Conservation (phyloP, 1,140 invertebrate genomes). For the Eupristina koningsbergeri region DNA sequence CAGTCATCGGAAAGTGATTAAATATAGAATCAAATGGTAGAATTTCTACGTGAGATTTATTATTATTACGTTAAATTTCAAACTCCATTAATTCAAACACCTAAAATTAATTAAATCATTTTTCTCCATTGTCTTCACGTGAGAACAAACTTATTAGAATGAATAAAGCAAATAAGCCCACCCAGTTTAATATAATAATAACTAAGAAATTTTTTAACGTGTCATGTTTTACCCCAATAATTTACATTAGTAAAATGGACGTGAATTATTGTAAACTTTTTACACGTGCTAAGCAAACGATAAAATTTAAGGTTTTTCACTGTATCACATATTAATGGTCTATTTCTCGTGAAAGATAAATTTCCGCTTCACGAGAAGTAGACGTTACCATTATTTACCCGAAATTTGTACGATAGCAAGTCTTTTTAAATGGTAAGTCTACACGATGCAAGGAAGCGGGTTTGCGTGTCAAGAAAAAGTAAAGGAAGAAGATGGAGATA, state of each 20-base stretch:
- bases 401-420: constrained; percentile 16
- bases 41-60: too few relatives aligned
- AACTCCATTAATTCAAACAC: too few relatives aligned
- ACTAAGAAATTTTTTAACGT: background rate
- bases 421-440: background rate
- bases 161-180: background rate
- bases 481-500: background rate
- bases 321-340: background rate
- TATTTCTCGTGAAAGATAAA: background rate
- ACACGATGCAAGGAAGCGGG: background rate
- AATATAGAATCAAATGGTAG: too few relatives aligned
- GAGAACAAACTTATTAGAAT: too few relatives aligned
- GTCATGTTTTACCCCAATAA: background rate
- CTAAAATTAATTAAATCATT: too few relatives aligned
- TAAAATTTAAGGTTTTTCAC: background rate
- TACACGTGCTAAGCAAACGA: background rate
- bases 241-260: background rate
- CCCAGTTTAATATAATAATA: background rate
- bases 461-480: constrained; percentile 6
- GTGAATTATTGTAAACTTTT: background rate
- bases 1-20: too few relatives aligned
- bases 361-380: background rate
- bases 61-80: too few relatives aligned
- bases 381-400: constrained; percentile 18
- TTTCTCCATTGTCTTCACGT: too few relatives aligned